Evolutionary conservation across 2,888 invertebrate species (phyloP), one percentile per base, ranked within the genome.

Genomic region (Leptopilina syphax): DNA sequence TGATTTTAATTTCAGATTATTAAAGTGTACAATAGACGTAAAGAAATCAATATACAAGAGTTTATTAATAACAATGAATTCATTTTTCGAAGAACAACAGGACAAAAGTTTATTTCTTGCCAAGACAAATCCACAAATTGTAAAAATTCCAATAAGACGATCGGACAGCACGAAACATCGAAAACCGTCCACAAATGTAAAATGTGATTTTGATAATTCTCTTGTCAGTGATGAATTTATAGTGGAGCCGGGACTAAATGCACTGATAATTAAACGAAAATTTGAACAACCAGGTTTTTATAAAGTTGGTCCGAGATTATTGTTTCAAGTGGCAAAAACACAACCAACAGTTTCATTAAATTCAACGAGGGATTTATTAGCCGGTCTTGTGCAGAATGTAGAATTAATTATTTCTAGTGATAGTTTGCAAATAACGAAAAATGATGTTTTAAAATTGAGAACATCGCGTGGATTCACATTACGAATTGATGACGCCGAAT

Each of bases 301-400:
- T 92, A 94, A 94, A 87, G 93, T 97, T 54, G 95, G 95, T 63
- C 94, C 93, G 27, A 92, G 93, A 47, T 93, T 93, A 80, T 92
- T 94, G 77, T 94, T 94, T 1, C 93, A 94, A 85, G 94, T 95
- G 47, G 93, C 94, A 0, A 94, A 94, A 78, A 94, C 93, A 0
- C 93, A 93, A 81, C 93, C 94, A 2, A 93, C 92, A 1, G 90
- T 93, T 86, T 91, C 93, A 86, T 87, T 94, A 86, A 90, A 95
- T 89, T 92, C 93, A 87, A 91, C 94, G 68, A 95, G 95, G 83
- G 96, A 97, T 86, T 92, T 98, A 68, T 93, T 98, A 7, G 96
- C 97, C 0, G 97, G 97, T 0, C 93, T 97, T 83, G 95, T 96
- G 85, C 97, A 97, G 91, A 93, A 94, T 27, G 95, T 97, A 92